Base-by-base conservation (phyloP, 2,888 invertebrate species). In the Drosophila acutilabella region DNA sequence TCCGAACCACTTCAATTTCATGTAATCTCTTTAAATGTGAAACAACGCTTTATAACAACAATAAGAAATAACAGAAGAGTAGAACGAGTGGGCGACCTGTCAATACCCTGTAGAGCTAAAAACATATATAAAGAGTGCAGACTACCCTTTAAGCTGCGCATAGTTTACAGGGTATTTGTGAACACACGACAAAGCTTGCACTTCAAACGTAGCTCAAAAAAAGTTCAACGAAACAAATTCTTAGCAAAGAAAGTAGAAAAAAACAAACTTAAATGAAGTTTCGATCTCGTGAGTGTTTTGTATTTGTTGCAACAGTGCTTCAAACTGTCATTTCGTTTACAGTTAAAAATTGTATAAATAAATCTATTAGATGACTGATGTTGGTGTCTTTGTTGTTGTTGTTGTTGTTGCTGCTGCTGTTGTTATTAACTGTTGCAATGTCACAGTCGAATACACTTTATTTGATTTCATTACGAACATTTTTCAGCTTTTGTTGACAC, bases 1-100 rank as follows among this genome's bases (percentile, higher is more conserved):
- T 47, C 51, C 51, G 59, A 70, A 69, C 61, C 88, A 84, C 83
- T 84, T 84, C 88, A 88, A 85, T 84, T 78, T 85, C 75, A 64
- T 88, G 88, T 88, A 84, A 84, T 84, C 83, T 80, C 73, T 88
- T 84, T 84, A 84, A 84, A 82, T 78, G 88, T 84, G 88, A 82
- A 84, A 85, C 79, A 71, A 73, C 75, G 70, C 58, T 54, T 70
- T 14, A 36, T 36, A 36, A 68, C 60, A 70, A 58, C 57, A 76
- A 40, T 48, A 59, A 38, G 41, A 58, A 53, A 13, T 6, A 16
- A 20, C 2, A 18, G 20, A 41, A 18, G 7, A 18, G 0, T 8
- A 4, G 13, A 14, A n/a, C n/a, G 18, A 0, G 23, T 2, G 45
- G 4, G 1, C 13, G 16, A 54, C 18, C 1, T 4, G 0, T 6